Percentiles rank a stretch among this genome's conserved stretches.
These are phyloP conservation scores for Anarrhichthys ocellatus DNA, from an alignment of 2,113 vertebrate species.

Conservation along the genomic window DNA sequence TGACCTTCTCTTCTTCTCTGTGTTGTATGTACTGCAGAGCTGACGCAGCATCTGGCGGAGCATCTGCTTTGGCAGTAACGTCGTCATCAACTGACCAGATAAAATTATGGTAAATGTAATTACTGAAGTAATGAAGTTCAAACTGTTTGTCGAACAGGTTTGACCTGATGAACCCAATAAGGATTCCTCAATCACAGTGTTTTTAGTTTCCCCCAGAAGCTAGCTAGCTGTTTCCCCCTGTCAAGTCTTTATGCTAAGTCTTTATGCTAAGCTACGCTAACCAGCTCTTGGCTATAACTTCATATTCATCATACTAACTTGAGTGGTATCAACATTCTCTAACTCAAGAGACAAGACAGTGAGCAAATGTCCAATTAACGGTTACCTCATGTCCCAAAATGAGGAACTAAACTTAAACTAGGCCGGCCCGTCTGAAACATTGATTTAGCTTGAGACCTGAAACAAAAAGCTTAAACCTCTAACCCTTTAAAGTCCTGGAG, in stretches of 20 bases:
- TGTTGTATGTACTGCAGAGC: conserved; percentile 2
- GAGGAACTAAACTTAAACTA: background rate
- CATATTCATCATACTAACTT: background rate
- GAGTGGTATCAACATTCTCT: background rate
- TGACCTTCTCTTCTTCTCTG: conserved; percentile 14
- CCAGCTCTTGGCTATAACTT: background rate
- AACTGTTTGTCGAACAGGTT: conserved; percentile 25
- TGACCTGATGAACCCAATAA: background rate
- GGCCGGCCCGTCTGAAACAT: background rate
- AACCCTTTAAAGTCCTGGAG: background rate
- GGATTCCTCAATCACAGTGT: background rate
- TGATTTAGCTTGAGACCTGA: background rate
- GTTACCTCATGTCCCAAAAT: background rate
- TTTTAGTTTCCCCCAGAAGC: background rate
- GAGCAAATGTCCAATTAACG: background rate
- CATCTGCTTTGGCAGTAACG: conserved; percentile 38
- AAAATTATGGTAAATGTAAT: conserved; percentile 10
- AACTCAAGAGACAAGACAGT: too few species aligned
- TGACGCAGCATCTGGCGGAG: conserved; percentile 21
- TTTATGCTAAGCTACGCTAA: background rate
- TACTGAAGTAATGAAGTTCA: conserved; percentile 6
- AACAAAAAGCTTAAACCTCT: background rate
- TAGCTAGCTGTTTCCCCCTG: background rate
- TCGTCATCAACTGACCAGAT: conserved; percentile 31
- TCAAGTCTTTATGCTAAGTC: background rate